Evolutionary conservation across 1,140 invertebrate species (phyloP), one percentile per base, ranked within the genome.

Genomic region (Formica selysi): DNA sequence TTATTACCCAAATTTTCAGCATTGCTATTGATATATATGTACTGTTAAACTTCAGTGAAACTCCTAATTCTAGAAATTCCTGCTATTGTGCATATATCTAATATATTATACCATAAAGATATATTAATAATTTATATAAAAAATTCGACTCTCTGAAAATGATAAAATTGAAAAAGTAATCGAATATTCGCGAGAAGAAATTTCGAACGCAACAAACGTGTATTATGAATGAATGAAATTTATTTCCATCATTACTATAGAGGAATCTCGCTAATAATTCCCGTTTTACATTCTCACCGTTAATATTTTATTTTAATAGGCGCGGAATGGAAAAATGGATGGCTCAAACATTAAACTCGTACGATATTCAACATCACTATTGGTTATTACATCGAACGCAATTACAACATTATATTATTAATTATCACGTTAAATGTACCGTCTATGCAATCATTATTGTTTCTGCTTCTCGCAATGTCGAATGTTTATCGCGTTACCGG

Each of bases 241-340:
- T 83, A 74, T 83, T 83, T 83, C 61, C 79, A 73, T 83, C 79
- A 73, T 81, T 54, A 74, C 79, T 74, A 83, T 62, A 83, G 68
- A 83, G 68, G 57, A 73, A 83, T 83, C 79, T 61, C 79, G 79
- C 54, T 83, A 83, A 83, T 83, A 54, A 83, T 83, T 83, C 68
- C 38, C 38, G 6, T 44, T 74, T 83, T 61, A 73, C 68, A 61
- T 61, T 48, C 38, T n/a, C 54, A 22, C 26, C 57, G 79, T 83
- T 83, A 83, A 83, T 83, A 83, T 83, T 83, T 83, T 83, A 83
- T 74, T 74, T 83, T 83, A 83, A 83, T 83, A 83, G 79, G 57
- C 79, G 68, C 41, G 79, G 51, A 83, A 83, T 83, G 79, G 79
- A 83, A 83, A 83, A 83, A 83, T 74, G 79, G 26, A 83, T 83